A percentile compares a stretch with the other conserved stretches of the same genome.
Conservation (phyloP, 1,140 invertebrate genomes). For the Cydia amplana region DNA sequence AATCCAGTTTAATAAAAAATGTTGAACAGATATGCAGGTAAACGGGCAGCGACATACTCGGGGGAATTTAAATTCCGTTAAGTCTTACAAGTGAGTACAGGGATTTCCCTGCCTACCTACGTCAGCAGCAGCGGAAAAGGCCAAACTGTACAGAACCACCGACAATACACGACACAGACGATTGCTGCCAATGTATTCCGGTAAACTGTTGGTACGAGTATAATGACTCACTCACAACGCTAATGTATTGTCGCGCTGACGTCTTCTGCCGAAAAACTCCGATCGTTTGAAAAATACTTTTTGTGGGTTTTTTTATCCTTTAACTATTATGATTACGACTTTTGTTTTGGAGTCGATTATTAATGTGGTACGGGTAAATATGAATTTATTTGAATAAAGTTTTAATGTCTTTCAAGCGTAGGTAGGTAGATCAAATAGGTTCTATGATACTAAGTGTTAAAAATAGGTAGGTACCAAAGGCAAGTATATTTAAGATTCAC, state of each 20-base stretch:
- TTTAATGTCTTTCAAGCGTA: not conserved
- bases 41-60: not conserved
- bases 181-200: not conserved
- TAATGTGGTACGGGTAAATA: not conserved
- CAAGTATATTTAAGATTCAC: no score
- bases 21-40: not conserved
- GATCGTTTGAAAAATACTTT: constrained; percentile 1
- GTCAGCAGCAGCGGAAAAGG: constrained; percentile 11
- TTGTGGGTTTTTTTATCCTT: not conserved
- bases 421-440: not conserved
- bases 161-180: not conserved
- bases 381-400: not conserved
- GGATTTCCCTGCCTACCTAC: constrained; percentile 19
- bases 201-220: not conserved
- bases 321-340: not conserved
- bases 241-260: constrained; percentile 21
- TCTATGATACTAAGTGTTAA: no score
- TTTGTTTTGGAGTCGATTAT: not conserved
- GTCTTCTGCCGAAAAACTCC: constrained; percentile 15
- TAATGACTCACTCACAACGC: constrained; percentile 1
- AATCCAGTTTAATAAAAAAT: constrained; percentile 1
- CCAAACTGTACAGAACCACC: not conserved
- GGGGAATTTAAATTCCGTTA: not conserved
- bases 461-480: no score
- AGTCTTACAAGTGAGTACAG: not conserved